These are phyloP conservation scores for Watersipora subatra DNA, from an alignment of 1,140 invertebrate genomes.

Conservation along the genomic window DNA sequence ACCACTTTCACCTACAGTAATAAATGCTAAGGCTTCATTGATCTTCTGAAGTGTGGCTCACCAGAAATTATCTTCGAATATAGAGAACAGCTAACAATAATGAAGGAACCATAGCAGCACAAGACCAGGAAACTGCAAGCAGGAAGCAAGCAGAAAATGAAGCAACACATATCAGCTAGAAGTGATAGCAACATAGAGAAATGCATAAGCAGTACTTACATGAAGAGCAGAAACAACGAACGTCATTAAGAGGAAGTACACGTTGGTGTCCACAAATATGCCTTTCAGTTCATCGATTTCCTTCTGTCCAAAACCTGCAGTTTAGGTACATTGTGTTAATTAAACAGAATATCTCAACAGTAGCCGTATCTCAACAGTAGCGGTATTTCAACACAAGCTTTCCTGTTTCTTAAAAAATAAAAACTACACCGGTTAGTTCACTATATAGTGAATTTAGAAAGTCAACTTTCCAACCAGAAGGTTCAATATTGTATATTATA, in stretches of 20 bases:
- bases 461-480: not conserved
- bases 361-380: not conserved
- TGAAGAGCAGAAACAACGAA: conserved; percentile 80
- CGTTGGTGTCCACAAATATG: conserved; percentile 87
- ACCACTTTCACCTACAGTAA: too few relatives aligned
- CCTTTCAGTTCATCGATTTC: conserved; percentile 93
- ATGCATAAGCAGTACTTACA: conserved; percentile 52
- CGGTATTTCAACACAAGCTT: not conserved
- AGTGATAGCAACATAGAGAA: too few relatives aligned
- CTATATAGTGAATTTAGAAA: not conserved
- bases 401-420: not conserved
- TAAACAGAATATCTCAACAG: not conserved
- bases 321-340: too few relatives aligned
- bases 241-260: conserved; percentile 81
- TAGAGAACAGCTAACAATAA: too few relatives aligned
- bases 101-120: too few relatives aligned
- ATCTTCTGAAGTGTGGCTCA: too few relatives aligned
- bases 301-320: conserved; percentile 70
- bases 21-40: too few relatives aligned
- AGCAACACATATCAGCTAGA: too few relatives aligned
- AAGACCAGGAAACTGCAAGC: too few relatives aligned
- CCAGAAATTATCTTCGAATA: too few relatives aligned
- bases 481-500: not conserved
- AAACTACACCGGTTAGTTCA: not conserved
- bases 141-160: too few relatives aligned